phyloP scores from a whole-genome alignment of 2,113 vertebrate species.

The Epinephelus fuscoguttatus region DNA sequence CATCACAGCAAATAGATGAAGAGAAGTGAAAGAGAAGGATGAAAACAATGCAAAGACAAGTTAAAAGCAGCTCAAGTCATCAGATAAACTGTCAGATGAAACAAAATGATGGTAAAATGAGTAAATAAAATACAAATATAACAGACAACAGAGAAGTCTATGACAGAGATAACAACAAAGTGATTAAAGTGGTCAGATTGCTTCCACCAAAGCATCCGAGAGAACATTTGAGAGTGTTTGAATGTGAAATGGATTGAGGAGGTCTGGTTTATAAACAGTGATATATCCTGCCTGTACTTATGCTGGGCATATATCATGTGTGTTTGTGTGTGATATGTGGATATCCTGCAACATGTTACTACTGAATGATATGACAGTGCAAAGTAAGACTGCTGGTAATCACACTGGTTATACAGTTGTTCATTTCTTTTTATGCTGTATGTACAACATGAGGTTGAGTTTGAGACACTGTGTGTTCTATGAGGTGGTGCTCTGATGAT shows the following conservation, averaged over 20 bases:
- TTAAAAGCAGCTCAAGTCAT: slow-evolving; percentile 38
- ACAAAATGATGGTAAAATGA: background rate
- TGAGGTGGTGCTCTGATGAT: slow-evolving; percentile 18
- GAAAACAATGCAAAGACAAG: slow-evolving; percentile 28
- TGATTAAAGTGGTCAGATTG: slow-evolving; percentile 26
- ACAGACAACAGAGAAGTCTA: slow-evolving; percentile 9
- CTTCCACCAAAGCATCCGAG: slow-evolving; percentile 57
- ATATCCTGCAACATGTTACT: background rate
- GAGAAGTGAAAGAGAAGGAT: slow-evolving; percentile 10
- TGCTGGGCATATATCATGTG: slow-evolving; percentile 27
- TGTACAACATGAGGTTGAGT: background rate
- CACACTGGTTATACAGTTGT: background rate
- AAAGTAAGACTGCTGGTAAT: background rate
- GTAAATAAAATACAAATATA: slow-evolving; percentile 35
- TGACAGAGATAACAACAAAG: slow-evolving; percentile 24
- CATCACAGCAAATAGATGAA: slow-evolving; percentile 8
- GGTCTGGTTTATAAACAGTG: slow-evolving; percentile 13
- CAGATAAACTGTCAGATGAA: slow-evolving; percentile 46
- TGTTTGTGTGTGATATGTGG: slow-evolving; percentile 11
- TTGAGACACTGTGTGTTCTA: background rate
- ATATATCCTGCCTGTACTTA: slow-evolving; percentile 37
- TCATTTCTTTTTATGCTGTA: background rate
- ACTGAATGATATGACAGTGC: slow-evolving; percentile 1
- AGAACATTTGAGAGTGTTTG: slow-evolving; percentile 5
- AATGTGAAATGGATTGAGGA: slow-evolving; percentile 16